These are phyloP conservation scores for Drosophila bocqueti DNA, from an alignment of 1,140 invertebrate genomes.

Conservation along the genomic window DNA sequence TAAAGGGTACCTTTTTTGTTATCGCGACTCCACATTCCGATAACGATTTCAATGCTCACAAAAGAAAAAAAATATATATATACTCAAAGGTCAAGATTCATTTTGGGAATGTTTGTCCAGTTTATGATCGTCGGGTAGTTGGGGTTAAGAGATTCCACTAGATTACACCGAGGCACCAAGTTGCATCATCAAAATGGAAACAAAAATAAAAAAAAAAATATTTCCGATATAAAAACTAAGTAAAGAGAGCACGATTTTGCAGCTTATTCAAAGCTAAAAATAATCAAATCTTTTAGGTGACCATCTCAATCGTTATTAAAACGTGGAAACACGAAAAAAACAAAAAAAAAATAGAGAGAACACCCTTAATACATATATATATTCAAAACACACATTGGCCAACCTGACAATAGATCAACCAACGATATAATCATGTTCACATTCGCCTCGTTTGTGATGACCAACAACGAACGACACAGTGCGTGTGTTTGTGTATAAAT, in stretches of 20 bases:
- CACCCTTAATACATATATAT: conserved; percentile 64
- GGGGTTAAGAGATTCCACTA: conserved; percentile 10
- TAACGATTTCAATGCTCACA: conserved; percentile 16
- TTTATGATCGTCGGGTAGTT: neutral
- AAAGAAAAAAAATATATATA: neutral
- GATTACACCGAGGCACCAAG: conserved; percentile 1
- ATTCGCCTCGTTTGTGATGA: conserved; percentile 65
- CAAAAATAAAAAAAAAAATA: neutral
- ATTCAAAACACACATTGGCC: conserved; percentile 68
- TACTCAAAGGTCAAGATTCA: conserved; percentile 4
- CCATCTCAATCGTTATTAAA: conserved; percentile 11
- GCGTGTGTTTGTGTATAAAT: conserved; percentile 62
- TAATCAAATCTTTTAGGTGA: neutral
- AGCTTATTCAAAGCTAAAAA: neutral
- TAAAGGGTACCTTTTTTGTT: conserved; percentile 43
- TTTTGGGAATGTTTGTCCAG: conserved; percentile 13
- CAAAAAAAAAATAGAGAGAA: conserved; percentile 8
- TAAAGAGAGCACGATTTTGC: neutral
- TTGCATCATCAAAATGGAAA: neutral
- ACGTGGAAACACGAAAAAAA: conserved; percentile 4
- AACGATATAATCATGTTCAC: conserved; percentile 48
- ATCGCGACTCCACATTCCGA: conserved; percentile 12
- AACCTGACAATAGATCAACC: conserved; percentile 75
- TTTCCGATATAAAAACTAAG: neutral
- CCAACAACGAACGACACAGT: conserved; percentile 54